Evolutionary conservation across 2,113 vertebrate species (phyloP).

Genomic region (Chaetodon auriga): DNA sequence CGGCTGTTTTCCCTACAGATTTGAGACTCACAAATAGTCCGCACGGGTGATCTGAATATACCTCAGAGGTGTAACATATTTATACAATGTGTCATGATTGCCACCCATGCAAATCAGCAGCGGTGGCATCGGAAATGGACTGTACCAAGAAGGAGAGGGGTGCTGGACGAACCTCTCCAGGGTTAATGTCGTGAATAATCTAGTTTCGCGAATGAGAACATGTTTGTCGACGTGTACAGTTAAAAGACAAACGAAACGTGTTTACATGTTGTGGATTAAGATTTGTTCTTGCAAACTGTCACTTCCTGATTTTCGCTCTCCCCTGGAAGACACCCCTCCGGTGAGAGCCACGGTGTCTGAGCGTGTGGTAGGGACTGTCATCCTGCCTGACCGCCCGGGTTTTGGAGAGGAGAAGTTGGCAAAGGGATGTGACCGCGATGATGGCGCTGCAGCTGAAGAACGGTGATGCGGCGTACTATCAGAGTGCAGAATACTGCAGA

Average conservation of each 20-base stretch:
- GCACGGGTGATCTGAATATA: conserved; percentile 10
- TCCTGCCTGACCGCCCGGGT: conserved; percentile 62
- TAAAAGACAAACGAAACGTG: fast-evolving
- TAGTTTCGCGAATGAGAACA: fast-evolving
- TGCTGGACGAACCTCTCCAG: background rate
- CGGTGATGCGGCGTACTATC: conserved; percentile 82
- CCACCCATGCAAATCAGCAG: conserved; percentile 70
- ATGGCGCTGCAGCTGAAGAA: conserved; percentile 87
- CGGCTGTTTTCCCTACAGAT: conserved; percentile 1
- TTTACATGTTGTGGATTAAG: fast-evolving
- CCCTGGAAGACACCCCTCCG: conserved; percentile 32
- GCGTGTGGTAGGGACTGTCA: conserved; percentile 56
- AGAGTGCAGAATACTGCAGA: conserved; percentile 80
- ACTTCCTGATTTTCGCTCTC: too few relatives aligned
- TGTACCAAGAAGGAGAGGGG: conserved; percentile 72
- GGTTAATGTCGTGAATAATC: background rate
- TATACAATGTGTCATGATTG: conserved; percentile 73
- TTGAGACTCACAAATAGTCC: conserved; percentile 14
- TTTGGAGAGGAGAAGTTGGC: conserved; percentile 74
- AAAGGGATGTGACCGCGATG: conserved; percentile 82
- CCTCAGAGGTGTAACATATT: conserved; percentile 71
- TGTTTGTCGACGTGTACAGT: fast-evolving
- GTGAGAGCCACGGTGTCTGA: conserved; percentile 5
- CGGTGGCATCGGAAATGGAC: conserved; percentile 80
- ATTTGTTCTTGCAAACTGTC: fast-evolving